Conservation (phyloP, 1,140 invertebrate genomes). For the Acromyrmex heyeri region DNA sequence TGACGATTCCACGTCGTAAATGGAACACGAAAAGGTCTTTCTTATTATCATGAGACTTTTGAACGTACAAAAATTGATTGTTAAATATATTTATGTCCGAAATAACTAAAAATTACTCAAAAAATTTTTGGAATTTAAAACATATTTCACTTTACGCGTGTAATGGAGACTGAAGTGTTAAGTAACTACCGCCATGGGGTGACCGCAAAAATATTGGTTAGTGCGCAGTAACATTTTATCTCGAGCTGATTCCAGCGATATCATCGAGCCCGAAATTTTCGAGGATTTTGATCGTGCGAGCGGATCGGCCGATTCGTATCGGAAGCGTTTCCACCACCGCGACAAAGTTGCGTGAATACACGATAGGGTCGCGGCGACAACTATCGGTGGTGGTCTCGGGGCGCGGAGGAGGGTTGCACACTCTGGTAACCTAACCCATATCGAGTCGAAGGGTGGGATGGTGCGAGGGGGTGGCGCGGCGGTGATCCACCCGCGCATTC, state of each 20-base stretch:
- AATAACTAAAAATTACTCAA: not conserved
- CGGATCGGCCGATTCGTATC: constrained; percentile 52
- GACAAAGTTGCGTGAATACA: constrained; percentile 47
- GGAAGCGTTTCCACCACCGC: constrained; percentile 42
- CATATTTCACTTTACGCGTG: constrained; percentile 51
- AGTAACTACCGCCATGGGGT: constrained; percentile 12
- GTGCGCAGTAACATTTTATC: constrained; percentile 59
- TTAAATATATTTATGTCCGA: not conserved
- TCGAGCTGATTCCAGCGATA: constrained; percentile 44
- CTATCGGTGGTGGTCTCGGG: not conserved
- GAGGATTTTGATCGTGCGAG: constrained; percentile 45
- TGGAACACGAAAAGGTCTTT: not conserved
- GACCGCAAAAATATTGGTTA: constrained; percentile 11
- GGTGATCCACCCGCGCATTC: constrained; percentile 77
- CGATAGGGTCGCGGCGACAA: constrained; percentile 46
- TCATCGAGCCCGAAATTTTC: constrained; percentile 59
- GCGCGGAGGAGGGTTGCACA: not conserved
- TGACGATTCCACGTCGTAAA: not conserved
- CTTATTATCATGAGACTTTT: not conserved
- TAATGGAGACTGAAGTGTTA: constrained; percentile 25
- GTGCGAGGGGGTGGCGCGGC: constrained; percentile 34
- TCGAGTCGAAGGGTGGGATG: constrained; percentile 3
- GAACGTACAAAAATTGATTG: not conserved
- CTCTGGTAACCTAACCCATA: constrained; percentile 61
- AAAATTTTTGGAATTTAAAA: constrained; percentile 32